A percentile compares a stretch with the other conserved stretches of the same genome.
Conservation (phyloP, 1,140 invertebrate genomes). For the Solen grandis region DNA sequence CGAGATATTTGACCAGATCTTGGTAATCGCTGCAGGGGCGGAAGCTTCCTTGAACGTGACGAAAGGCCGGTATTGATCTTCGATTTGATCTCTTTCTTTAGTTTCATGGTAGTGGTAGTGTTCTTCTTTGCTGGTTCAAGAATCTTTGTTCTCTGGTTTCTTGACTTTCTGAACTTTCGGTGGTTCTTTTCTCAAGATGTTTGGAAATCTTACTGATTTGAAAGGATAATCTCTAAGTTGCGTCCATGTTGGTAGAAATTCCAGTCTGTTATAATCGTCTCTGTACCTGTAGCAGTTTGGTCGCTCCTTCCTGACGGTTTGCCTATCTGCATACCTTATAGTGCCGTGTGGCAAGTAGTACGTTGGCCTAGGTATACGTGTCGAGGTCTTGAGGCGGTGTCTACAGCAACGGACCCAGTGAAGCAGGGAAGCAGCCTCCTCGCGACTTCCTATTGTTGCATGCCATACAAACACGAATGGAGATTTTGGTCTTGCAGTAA, state of each 20-base stretch:
- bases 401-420: not conserved
- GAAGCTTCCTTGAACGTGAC: not conserved
- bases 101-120: not conserved
- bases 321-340: not conserved
- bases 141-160: not conserved
- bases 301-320: not conserved
- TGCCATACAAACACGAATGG: not conserved
- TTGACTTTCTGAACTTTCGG: not conserved
- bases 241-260: not conserved
- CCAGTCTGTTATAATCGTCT: not conserved
- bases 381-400: not conserved
- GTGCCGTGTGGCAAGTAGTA: not conserved
- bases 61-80: not conserved
- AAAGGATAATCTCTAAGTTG: not conserved
- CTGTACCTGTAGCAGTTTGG: not conserved
- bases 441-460: not conserved
- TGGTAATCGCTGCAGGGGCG: no score
- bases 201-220: not conserved
- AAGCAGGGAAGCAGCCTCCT: not conserved
- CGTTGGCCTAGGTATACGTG: not conserved
- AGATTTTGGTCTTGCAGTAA: not conserved
- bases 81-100: not conserved
- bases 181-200: not conserved
- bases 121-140: not conserved
- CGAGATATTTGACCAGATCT: no score